Evolutionary conservation across 2,888 invertebrate genomes (phyloP), one percentile per base, ranked within the genome.

Genomic region (Euproctis similis): DNA sequence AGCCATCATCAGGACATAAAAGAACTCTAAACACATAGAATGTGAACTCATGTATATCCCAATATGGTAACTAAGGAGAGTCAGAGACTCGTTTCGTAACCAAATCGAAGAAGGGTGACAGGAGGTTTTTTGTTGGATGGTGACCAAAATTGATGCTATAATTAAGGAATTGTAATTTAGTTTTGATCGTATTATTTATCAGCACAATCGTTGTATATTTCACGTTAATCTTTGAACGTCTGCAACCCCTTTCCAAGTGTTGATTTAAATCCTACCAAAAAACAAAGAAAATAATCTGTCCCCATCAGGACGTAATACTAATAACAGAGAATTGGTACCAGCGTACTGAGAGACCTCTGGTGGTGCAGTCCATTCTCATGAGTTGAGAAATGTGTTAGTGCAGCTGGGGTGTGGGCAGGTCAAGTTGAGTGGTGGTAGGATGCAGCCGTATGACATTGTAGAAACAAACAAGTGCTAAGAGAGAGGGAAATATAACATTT

Each of bases 391-490:
- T 19, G 30, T 30, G 30, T 30, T 36, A 22, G 27, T 12, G 8
- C 33, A 18, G 28, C 28, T 34, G 38, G 40, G 35, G 23, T 36
- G n/a, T 32, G 27, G 46, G 47, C 12, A 42, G 68, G 37, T 57
- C 70, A 39, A 21, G 17, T 16, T 29, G 26, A 22, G 46, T 61
- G 67, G 72, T 32, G 46, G 31, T 30, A 36, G 43, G 51, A 57
- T 59, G 67, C 63, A 35, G 28, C 34, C 35, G 66, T 64, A 68
- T 70, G 70, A 70, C 70, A 74, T 73, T 73, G 59, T 64, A 76
- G 73, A 71, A 77, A 80, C 75, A 81, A 81, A 82, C 78, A 78
- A 77, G n/a, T n/a, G n/a, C n/a, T n/a, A n/a, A n/a, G n/a, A n/a
- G n/a, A 78, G 74, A 73, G 69, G 71, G 78, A 80, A 66, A 70